These are phyloP conservation scores for Siderastrea radians DNA, from an alignment of 92 coral and sea anemone genomes.

Conservation along the genomic window DNA sequence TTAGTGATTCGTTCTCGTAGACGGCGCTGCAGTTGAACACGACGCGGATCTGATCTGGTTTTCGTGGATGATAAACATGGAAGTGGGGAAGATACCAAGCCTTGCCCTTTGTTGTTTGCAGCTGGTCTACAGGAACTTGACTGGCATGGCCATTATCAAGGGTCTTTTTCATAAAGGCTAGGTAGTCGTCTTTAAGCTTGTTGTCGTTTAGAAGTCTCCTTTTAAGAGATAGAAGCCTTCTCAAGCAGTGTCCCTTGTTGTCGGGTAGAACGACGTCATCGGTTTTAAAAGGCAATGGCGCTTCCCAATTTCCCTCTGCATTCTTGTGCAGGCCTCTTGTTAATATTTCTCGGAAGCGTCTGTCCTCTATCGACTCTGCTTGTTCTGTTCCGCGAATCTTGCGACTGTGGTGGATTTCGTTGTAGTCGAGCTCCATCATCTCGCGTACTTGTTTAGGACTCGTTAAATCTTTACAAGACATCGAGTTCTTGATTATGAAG, in stretches of 20 bases:
- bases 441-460: slow-evolving; percentile 30
- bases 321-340: slow-evolving; percentile 30
- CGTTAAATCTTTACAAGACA: slow-evolving; percentile 32
- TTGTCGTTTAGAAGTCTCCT: slow-evolving; percentile 19
- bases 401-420: too few relatives aligned
- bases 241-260: slow-evolving; percentile 11
- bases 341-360: slow-evolving; percentile 10
- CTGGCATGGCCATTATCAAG: neutral
- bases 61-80: slow-evolving; percentile 1
- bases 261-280: slow-evolving; percentile 27
- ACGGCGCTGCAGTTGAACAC: slow-evolving; percentile 9
- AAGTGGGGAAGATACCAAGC: slow-evolving; percentile 2
- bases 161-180: slow-evolving; percentile 16
- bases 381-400: too few relatives aligned
- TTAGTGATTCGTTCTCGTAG: slow-evolving; percentile 26
- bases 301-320: slow-evolving; percentile 47
- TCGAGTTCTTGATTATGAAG: neutral
- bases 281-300: neutral
- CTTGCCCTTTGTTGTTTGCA: slow-evolving; percentile 11
- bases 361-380: slow-evolving; percentile 68
- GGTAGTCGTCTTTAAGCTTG: neutral
- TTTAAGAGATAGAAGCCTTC: slow-evolving; percentile 13
- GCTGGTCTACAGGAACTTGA: slow-evolving; percentile 5
- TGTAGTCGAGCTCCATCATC: too few relatives aligned
- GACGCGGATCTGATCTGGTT: neutral